These are phyloP conservation scores for Cephus rjabovi DNA, from an alignment of 2,888 invertebrate genomes.

Conservation along the genomic window DNA sequence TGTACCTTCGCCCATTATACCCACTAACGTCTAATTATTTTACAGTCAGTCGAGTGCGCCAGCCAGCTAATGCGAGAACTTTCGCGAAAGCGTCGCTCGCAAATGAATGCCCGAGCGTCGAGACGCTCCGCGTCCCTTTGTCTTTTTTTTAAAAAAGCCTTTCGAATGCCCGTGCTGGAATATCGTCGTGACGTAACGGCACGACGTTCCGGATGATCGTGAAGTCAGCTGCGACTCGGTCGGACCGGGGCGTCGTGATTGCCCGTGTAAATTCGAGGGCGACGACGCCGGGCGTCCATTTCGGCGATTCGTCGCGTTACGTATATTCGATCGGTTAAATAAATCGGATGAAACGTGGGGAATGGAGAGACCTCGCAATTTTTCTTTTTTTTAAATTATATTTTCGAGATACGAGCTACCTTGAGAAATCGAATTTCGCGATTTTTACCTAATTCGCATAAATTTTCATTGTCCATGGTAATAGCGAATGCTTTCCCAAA, in stretches of 20 bases:
- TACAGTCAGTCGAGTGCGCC: conserved; percentile 57
- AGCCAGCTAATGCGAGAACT: conserved; percentile 27
- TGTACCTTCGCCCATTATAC: conserved; percentile 16
- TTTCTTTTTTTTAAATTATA: not conserved
- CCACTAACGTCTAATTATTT: conserved; percentile 32
- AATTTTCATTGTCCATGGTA: not conserved
- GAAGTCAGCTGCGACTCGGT: not conserved
- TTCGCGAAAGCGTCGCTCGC: not conserved
- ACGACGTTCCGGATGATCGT: not conserved
- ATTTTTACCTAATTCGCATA: not conserved
- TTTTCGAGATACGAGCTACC: not conserved
- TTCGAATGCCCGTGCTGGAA: not conserved
- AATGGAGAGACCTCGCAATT: not conserved
- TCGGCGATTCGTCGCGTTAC: not conserved
- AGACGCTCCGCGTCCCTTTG: not conserved
- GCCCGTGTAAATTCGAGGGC: not conserved
- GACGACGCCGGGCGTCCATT: not conserved
- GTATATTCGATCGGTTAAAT: not conserved
- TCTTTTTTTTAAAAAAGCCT: not conserved
- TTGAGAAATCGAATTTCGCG: not conserved
- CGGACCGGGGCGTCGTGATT: not conserved
- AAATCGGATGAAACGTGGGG: not conserved
- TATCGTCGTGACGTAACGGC: not conserved
- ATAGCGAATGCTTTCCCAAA: not conserved
- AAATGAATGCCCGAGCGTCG: not conserved